phyloP scores from a whole-genome alignment of 2,888 invertebrate genomes.

The Troides oblongomaculatus region DNA sequence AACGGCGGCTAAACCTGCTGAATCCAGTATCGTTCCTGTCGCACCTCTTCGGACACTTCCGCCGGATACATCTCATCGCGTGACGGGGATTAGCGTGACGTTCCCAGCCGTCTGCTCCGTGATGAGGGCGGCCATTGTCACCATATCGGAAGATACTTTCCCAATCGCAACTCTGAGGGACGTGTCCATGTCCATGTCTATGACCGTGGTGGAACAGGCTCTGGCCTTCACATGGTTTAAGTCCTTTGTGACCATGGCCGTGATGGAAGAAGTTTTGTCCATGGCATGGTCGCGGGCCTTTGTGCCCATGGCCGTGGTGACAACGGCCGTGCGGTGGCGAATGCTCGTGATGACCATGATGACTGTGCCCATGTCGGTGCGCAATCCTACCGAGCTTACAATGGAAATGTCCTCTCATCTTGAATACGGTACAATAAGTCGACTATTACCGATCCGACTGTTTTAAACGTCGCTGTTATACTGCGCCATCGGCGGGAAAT shows the following conservation, averaged over 20 bases:
- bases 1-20: constrained; percentile 1
- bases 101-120: too few relatives aligned
- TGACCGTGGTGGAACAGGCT: background rate
- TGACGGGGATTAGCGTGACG: too few relatives aligned
- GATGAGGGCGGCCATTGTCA: too few relatives aligned
- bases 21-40: background rate
- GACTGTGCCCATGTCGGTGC: constrained; percentile 1
- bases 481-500: background rate
- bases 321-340: background rate
- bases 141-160: too few relatives aligned
- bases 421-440: background rate
- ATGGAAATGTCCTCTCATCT: constrained; percentile 4
- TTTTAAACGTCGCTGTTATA: background rate
- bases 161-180: too few relatives aligned
- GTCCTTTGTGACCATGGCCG: background rate
- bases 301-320: background rate
- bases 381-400: background rate
- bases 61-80: too few relatives aligned
- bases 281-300: background rate
- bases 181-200: too few relatives aligned
- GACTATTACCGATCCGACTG: background rate
- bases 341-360: background rate
- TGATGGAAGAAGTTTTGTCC: background rate
- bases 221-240: background rate
- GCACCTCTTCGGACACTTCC: background rate